Evolutionary conservation across 1,140 invertebrate genomes (phyloP), one percentile per base, ranked within the genome.

Genomic region (Zaprionus ornatus): DNA sequence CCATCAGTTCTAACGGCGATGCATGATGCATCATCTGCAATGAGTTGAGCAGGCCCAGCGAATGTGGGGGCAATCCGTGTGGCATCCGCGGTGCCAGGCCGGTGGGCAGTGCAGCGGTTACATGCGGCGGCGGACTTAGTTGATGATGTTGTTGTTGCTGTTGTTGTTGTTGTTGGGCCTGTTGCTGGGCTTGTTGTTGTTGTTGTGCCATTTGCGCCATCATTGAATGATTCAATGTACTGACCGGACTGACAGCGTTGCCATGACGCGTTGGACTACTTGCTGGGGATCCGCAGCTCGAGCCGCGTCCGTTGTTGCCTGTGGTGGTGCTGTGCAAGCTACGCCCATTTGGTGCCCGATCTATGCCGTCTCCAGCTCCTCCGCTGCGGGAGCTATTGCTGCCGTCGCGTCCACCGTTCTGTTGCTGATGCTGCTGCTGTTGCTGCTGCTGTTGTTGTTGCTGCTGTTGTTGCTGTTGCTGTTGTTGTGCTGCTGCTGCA

Each of bases 11-110:
- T 72, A 96, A 77, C 67, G 95, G 94, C 76, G 94, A 94, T 74
- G 95, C 95, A 90, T 95, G 93, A 88, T 96, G 96, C 95, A 96
- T 95, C 93, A 96, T 96, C 83, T 96, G 96, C 80, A 97, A 93
- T 68, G 96, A 96, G 79, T 96, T 96, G 78, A 97, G 94, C 73
- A 97, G 93, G 1, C 96, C 96, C 57, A 97, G 93, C 19, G 95
- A 96, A 25, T 96, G 96, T 50, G 96, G 96, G 86, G 96, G 96
- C 92, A 97, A 91, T 10, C 93, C 94, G 59, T 95, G 94, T 42
- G 95, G 95, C 81, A 92, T 92, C 0, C 92, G 77, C 12, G 92
- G 92, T 2, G 87, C 82, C 61, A 93, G 19, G 3, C 93, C 86
- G 52, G 93, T 95, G 78, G 95, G 93, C 88, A 94, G 93, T 5